Percentiles rank a stretch among this genome's conserved stretches.
phyloP scores from a whole-genome alignment of 2,113 vertebrate genomes.

The Plecotus auritus region DNA sequence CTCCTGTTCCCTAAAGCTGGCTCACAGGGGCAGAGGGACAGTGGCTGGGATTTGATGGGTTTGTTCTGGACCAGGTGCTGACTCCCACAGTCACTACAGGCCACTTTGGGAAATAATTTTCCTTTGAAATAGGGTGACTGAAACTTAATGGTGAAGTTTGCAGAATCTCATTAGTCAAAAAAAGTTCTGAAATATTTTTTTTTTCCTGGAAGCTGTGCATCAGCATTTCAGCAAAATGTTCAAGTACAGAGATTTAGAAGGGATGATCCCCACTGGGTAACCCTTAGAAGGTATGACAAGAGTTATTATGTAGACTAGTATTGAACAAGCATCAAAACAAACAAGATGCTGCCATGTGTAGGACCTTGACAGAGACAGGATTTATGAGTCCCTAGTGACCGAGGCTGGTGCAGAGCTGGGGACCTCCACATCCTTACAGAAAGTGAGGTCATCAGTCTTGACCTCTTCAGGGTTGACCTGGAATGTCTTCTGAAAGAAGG shows the following conservation, averaged over 20 bases:
- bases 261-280: fast-evolving
- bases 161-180: not conserved
- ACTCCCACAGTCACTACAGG: not conserved
- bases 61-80: not conserved
- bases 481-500: not conserved
- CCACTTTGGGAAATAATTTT: not conserved
- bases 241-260: not conserved
- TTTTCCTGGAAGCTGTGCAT: not conserved
- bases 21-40: not conserved
- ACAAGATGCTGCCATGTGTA: not conserved
- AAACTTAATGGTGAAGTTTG: not conserved
- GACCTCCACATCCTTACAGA: not conserved
- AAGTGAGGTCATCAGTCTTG: not conserved
- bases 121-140: not conserved
- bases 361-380: not conserved
- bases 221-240: not conserved
- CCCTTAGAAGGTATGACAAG: not conserved
- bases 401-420: not conserved
- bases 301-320: fast-evolving
- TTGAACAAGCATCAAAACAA: not conserved
- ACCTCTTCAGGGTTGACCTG: not conserved
- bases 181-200: not conserved
- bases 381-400: no score
- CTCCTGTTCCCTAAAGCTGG: not conserved
- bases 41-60: not conserved